phyloP scores from a whole-genome alignment of 2,888 invertebrate genomes.

The Hesperia comma region DNA sequence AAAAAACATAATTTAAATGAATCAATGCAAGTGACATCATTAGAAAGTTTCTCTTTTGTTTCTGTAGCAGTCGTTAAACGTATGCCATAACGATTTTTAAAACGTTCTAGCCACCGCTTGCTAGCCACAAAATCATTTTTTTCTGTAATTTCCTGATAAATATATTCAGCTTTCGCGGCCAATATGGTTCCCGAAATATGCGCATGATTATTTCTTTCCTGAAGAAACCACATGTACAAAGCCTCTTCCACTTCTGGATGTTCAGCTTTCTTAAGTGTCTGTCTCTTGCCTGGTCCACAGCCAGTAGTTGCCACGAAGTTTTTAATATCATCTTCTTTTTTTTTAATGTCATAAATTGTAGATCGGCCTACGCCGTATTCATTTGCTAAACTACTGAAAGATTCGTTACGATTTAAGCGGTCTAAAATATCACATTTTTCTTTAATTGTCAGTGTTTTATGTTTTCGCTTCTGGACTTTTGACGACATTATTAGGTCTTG shows the following conservation, averaged over 20 bases:
- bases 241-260: constrained; percentile 39
- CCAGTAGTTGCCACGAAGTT: constrained; percentile 33
- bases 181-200: constrained; percentile 37
- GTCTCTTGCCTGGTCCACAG: constrained; percentile 37
- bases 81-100: constrained; percentile 48
- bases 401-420: constrained; percentile 38
- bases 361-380: constrained; percentile 38
- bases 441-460: constrained; percentile 37
- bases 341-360: constrained; percentile 34
- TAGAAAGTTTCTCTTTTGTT: constrained; percentile 45
- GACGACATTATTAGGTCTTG: background rate
- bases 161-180: constrained; percentile 43
- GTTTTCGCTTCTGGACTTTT: constrained; percentile 5
- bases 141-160: constrained; percentile 46
- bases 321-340: constrained; percentile 35
- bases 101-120: constrained; percentile 47
- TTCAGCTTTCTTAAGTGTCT: constrained; percentile 34
- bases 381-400: constrained; percentile 29
- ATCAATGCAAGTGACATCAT: constrained; percentile 42
- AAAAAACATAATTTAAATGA: constrained; percentile 46
- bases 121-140: constrained; percentile 48
- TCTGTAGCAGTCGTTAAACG: constrained; percentile 43
- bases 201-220: constrained; percentile 36
- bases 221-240: constrained; percentile 40
- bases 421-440: constrained; percentile 38